phyloP scores from a whole-genome alignment of 2,797 vertebrate genomes.

The Oryzias dopingdopingensis region DNA sequence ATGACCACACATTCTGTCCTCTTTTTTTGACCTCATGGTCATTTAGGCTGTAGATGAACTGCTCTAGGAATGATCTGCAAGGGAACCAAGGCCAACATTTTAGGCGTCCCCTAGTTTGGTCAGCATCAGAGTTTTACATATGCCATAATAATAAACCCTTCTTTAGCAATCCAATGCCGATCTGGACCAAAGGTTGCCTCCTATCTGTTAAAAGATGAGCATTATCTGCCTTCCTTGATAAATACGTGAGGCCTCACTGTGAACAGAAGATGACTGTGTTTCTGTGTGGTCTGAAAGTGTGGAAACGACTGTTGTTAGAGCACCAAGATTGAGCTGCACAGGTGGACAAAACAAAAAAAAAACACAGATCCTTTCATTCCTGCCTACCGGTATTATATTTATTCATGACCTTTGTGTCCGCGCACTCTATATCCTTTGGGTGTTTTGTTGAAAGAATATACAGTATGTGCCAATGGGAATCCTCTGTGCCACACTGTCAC shows the following conservation, averaged over 20 bases:
- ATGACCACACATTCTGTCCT: too few relatives aligned
- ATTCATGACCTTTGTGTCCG: constrained; percentile 51
- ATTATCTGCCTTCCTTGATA: neutral
- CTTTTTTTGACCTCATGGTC: too few relatives aligned
- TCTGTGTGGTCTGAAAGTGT: constrained; percentile 7
- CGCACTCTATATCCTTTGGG: constrained; percentile 61
- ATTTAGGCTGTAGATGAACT: too few relatives aligned
- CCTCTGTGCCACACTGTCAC: constrained; percentile 53
- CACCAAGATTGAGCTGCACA: constrained; percentile 71
- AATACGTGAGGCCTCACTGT: constrained; percentile 15
- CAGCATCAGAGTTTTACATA: too few relatives aligned
- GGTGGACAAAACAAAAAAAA: constrained; percentile 29
- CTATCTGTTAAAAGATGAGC: neutral
- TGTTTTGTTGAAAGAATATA: constrained; percentile 54
- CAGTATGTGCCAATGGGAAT: constrained; percentile 69
- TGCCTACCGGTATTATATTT: constrained; percentile 67
- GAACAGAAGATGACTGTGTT: constrained; percentile 3
- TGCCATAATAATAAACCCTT: too few relatives aligned
- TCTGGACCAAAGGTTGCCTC: too few relatives aligned
- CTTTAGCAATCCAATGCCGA: too few relatives aligned
- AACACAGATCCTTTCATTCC: constrained; percentile 51
- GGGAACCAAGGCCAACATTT: too few relatives aligned
- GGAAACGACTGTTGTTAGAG: constrained; percentile 27
- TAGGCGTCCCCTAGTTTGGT: too few relatives aligned
- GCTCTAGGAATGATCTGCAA: too few relatives aligned